Percentiles rank a stretch among this genome's conserved stretches.
Evolutionary conservation across 2,797 vertebrate species (phyloP).

Genomic region (Rhabdophis nuchalis): DNA sequence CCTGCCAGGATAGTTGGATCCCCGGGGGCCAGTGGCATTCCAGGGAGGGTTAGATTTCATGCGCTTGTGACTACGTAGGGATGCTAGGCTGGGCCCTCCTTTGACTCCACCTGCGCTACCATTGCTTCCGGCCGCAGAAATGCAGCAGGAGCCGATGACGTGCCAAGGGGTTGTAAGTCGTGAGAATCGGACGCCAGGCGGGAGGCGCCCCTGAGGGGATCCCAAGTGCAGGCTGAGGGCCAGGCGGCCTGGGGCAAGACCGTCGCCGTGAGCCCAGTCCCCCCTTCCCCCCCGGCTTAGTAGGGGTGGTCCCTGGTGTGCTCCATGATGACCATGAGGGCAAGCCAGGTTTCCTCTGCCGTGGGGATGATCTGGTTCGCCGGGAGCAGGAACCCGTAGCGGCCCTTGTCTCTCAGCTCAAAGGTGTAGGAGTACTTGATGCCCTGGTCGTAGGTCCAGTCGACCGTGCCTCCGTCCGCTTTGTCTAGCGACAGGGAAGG

Average conservation of each 20-base stretch:
- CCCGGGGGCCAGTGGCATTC: background rate
- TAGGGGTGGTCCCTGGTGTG: conserved; percentile 74
- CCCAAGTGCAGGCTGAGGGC: background rate
- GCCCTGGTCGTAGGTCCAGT: conserved; percentile 91
- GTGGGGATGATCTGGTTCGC: conserved; percentile 87
- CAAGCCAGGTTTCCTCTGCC: conserved; percentile 88
- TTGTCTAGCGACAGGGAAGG: conserved; percentile 70
- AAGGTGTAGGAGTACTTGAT: conserved; percentile 94
- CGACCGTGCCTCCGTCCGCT: conserved; percentile 83
- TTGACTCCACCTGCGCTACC: background rate
- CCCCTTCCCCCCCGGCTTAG: conserved; percentile 34
- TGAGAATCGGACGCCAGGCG: background rate
- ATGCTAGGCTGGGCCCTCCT: background rate
- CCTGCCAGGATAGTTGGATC: background rate
- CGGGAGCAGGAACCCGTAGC: conserved; percentile 87
- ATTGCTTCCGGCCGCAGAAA: background rate
- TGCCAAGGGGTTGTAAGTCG: background rate
- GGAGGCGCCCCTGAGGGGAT: background rate
- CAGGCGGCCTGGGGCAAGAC: background rate
- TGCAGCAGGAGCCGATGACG: background rate
- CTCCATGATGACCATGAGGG: conserved; percentile 81
- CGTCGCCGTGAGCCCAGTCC: rapidly evolving
- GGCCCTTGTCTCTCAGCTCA: conserved; percentile 88
- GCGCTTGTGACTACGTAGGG: background rate
- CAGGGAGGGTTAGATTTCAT: background rate